phyloP scores from a whole-genome alignment of 2,888 invertebrate species.

The Eucera pruinosa region DNA sequence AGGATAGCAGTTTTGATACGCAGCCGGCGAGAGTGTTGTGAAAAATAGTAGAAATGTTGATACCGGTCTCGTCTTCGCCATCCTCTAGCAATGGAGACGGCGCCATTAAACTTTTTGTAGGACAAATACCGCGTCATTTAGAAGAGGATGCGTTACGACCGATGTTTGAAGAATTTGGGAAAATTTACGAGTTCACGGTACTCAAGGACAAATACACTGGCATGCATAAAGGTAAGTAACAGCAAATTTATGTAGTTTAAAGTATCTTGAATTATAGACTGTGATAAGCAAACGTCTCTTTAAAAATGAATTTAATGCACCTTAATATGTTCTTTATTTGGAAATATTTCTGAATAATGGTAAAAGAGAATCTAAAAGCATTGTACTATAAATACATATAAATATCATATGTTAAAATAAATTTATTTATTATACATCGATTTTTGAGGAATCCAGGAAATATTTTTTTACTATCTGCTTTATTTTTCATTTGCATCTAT shows the following conservation, averaged over 20 bases:
- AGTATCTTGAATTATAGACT: no score
- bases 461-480: no score
- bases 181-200: conserved; percentile 97
- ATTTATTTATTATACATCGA: no score
- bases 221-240: conserved; percentile 94
- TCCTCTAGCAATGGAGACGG: conserved; percentile 85
- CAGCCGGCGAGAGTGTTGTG: not conserved
- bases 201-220: conserved; percentile 98
- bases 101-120: conserved; percentile 94
- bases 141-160: conserved; percentile 95
- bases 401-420: no score
- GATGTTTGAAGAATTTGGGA: conserved; percentile 96
- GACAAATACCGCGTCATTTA: conserved; percentile 95
- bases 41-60: conserved; percentile 74
- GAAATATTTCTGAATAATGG: no score
- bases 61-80: conserved; percentile 82
- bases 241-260: not conserved
- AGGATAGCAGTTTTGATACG: conserved; percentile 15
- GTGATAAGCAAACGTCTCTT: no score
- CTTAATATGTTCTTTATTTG: no score
- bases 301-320: no score
- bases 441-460: not conserved
- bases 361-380: no score
- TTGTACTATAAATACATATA: no score
- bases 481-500: no score